Base-by-base conservation (phyloP, 2,113 vertebrate genomes). In the Elanoides forficatus region DNA sequence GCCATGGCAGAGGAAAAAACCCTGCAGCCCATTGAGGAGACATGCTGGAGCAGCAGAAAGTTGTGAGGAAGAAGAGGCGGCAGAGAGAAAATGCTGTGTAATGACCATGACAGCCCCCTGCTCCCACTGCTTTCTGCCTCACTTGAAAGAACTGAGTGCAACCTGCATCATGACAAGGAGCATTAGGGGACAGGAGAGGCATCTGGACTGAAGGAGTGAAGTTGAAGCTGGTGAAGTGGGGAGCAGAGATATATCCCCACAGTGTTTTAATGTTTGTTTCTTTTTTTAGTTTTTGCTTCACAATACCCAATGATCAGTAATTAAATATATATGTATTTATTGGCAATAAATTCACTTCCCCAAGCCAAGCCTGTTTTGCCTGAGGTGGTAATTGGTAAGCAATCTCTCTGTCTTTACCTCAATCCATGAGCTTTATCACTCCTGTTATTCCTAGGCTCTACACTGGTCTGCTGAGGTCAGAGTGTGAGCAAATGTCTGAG, bases 401-500 rank as follows among this genome's bases (percentile, higher is more conserved):
- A 56, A 25, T 36, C 7, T 30, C 10, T 21, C 4, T 30, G 9
- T 42, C 21, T 73, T 76, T 59, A 50, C 11, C 26, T 59, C 0
- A 0, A 3, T 34, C 8, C 13, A 19, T 16, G 42, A 67, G 11
- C 18, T 91, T 91, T 91, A 4, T 82, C 13, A 29, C 11, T 83
- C 5, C 18, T 94, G 4, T 45, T 53, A 45, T 66, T 91, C 38
- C 15, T 34, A 18, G 42, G 13, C 15, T 50, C 27, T 11, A 20
- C 2, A 0, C 9, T 50, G 18, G 5, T 5, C 4, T 1, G 1
- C 20, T 80, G 52, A 86, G 5, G 4, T n/a, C 1, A 1, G 52
- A 52, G 8, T 13, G 4, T 53, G 13, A 75, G 6, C 42, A 63
- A 63, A 6, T 2, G 6, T 4, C 16, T 52, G 29, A 8, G 10